Percentiles rank a stretch among this genome's conserved stretches.
These are phyloP conservation scores for Sardinella longiceps DNA, from an alignment of 2,797 vertebrate genomes.

Conservation along the genomic window DNA sequence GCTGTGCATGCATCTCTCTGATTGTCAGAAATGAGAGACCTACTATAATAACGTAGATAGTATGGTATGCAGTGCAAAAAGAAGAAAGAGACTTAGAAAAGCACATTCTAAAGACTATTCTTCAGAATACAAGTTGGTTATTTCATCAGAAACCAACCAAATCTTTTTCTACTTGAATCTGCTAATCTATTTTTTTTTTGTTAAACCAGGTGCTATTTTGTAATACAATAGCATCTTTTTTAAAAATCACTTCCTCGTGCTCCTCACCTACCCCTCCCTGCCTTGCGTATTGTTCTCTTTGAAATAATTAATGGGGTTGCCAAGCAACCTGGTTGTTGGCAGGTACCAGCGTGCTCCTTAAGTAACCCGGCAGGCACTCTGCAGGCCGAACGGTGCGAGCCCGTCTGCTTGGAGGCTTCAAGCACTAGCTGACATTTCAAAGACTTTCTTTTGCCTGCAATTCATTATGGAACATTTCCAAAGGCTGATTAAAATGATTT, in stretches of 20 bases:
- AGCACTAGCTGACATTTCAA: slow-evolving; percentile 61
- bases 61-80: background rate
- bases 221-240: slow-evolving; percentile 48
- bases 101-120: background rate
- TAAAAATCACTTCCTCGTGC: background rate
- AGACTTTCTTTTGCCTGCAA: slow-evolving; percentile 51
- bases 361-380: slow-evolving; percentile 57
- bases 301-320: slow-evolving; percentile 69
- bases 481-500: slow-evolving; percentile 64
- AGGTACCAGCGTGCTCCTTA: slow-evolving; percentile 52
- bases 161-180: background rate
- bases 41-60: no score
- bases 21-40: background rate
- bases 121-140: background rate
- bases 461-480: slow-evolving; percentile 62
- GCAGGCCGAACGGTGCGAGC: slow-evolving; percentile 41
- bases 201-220: slow-evolving; percentile 53
- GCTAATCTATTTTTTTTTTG: background rate
- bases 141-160: background rate
- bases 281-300: slow-evolving; percentile 57
- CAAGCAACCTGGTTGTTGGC: slow-evolving; percentile 69
- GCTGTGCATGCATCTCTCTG: background rate
- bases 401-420: slow-evolving; percentile 55
- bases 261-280: background rate
- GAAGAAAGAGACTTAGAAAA: background rate